Percentiles rank a stretch among this genome's conserved stretches.
Evolutionary conservation across 2,113 vertebrate species (phyloP).

Genomic region (Leiothrix lutea): DNA sequence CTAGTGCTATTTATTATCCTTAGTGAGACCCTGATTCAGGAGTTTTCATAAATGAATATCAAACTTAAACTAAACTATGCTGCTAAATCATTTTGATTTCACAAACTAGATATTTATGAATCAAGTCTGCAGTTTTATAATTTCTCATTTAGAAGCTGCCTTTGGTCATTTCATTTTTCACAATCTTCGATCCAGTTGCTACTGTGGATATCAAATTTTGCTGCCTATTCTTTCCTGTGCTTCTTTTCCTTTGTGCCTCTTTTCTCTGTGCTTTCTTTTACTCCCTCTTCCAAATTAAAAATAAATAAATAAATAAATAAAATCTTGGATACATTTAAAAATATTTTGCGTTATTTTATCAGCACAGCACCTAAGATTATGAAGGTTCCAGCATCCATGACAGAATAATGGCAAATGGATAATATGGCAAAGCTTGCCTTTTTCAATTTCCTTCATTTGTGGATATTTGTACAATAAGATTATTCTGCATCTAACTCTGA

Average conservation of each 20-base stretch:
- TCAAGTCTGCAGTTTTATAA: neutral
- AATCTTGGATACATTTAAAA: accelerated
- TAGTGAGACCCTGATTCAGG: neutral
- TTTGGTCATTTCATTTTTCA: neutral
- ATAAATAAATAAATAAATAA: neutral
- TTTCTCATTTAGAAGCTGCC: neutral
- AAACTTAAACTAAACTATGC: neutral
- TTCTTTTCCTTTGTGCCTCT: neutral
- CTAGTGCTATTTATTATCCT: neutral
- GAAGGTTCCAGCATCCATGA: neutral
- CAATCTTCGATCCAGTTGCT: neutral
- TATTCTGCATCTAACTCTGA: neutral
- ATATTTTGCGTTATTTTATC: neutral
- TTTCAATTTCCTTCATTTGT: neutral
- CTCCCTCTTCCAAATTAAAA: neutral
- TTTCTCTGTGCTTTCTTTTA: neutral
- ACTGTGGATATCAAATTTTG: neutral
- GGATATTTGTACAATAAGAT: neutral
- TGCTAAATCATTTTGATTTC: neutral
- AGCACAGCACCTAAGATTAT: neutral
- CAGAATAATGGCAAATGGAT: neutral
- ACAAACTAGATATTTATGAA: neutral
- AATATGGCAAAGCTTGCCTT: neutral
- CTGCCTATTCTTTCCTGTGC: neutral
- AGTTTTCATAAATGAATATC: neutral